Percentiles rank a stretch among this genome's conserved stretches.
Conservation (phyloP, 2,113 vertebrate species). For the Tiliqua scincoides region DNA sequence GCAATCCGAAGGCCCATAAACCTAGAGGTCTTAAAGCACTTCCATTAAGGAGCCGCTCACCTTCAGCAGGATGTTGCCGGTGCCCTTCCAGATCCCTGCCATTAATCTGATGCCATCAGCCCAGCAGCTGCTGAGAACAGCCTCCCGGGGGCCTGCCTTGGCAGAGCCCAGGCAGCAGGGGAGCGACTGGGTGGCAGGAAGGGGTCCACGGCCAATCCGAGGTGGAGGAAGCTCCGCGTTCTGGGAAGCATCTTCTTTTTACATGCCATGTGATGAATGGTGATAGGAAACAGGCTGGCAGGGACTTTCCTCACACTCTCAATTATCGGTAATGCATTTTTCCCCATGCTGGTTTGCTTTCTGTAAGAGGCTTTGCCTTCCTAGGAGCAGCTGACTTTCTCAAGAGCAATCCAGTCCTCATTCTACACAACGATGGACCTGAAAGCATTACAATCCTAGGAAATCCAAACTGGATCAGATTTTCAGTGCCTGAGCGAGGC, state of each 20-base stretch:
- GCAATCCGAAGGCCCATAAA: not conserved
- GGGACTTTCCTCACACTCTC: not conserved
- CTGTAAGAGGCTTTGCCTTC: not conserved
- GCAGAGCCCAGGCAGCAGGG: not conserved
- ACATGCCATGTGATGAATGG: not conserved
- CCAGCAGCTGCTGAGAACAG: constrained; percentile 15
- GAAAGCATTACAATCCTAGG: too few species aligned
- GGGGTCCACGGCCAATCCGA: not conserved
- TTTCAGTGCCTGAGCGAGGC: too few species aligned
- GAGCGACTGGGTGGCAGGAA: constrained; percentile 8
- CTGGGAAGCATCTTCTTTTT: constrained; percentile 43
- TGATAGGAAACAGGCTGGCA: constrained; percentile 28
- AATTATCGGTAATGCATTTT: not conserved
- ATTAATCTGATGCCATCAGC: constrained; percentile 26
- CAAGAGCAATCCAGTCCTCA: not conserved
- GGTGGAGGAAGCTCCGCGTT: not conserved
- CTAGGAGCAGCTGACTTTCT: too few species aligned
- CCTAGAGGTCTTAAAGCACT: not conserved
- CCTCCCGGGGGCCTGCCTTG: not conserved
- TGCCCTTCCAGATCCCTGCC: constrained; percentile 15
- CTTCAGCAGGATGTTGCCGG: not conserved
- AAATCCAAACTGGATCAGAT: too few species aligned
- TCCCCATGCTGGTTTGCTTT: not conserved
- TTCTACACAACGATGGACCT: not conserved
- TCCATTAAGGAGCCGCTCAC: not conserved